Percentiles rank a stretch among this genome's conserved stretches.
Conservation (phyloP, 2,113 vertebrate species). For the Theristicus caerulescens region DNA sequence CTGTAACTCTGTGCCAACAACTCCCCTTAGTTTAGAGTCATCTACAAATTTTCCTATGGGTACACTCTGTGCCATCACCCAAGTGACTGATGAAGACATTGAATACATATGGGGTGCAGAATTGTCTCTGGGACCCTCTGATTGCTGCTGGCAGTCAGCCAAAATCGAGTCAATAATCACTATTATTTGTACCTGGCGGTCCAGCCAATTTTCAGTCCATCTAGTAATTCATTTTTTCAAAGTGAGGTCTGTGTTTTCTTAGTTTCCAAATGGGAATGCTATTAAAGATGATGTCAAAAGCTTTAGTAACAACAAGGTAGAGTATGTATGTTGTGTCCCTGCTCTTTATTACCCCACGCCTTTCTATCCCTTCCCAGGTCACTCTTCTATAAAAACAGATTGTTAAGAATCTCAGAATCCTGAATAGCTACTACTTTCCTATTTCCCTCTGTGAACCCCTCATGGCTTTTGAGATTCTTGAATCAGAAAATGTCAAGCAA, state of each 20-base stretch:
- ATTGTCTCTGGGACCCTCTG: not conserved
- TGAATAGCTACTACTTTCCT: not conserved
- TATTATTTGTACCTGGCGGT: fast-evolving
- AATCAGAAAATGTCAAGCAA: not conserved
- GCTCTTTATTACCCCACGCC: not conserved
- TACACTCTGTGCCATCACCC: not conserved
- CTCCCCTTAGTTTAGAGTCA: not conserved
- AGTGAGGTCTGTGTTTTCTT: not conserved
- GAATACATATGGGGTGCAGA: not conserved
- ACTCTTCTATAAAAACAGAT: not conserved
- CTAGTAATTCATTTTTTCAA: not conserved
- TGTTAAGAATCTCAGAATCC: not conserved
- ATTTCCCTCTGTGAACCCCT: not conserved
- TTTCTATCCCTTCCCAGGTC: not conserved
- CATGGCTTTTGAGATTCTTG: not conserved
- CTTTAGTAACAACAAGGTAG: not conserved
- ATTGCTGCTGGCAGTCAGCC: not conserved
- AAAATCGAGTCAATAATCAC: not conserved
- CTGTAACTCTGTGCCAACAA: not conserved
- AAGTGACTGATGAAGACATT: not conserved
- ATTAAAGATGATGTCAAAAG: not conserved
- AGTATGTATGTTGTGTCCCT: not conserved
- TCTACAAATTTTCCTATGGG: not conserved
- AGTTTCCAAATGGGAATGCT: not conserved
- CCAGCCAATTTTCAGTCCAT: not conserved